Evolutionary conservation across 2,888 invertebrate species (phyloP), one percentile per base, ranked within the genome.

Genomic region (Diploptera punctata): DNA sequence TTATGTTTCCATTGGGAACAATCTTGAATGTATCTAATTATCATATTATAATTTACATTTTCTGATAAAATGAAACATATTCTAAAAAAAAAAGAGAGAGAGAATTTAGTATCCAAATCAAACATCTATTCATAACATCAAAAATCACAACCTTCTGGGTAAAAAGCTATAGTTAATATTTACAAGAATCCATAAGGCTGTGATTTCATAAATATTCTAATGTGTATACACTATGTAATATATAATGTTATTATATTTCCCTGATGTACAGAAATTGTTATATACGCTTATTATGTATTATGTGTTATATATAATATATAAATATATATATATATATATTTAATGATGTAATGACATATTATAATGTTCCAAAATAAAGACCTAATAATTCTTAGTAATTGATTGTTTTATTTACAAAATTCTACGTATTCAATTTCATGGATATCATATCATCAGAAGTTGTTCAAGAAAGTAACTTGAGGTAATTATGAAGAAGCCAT

Each of bases 221-320:
- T 57, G 9, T 47, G 47, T 65, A 47, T 18, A 47, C 47, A 65
- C 26, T 26, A 65, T 65, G 47, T 47, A 65, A 47, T 47, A 65
- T 44, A 65, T 65, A 24, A 47, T 65, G 65, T 65, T 65, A 65
- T 33, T 21, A 43, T 26, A 5, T 44, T 47, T 24, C 29, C 65
- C 65, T 24, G 26, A 65, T 70, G 70, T 70, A 70, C 70, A 72
- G 47, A 67, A 61, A 60, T 72, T 72, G 72, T 72, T 72, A 72
- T 67, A 72, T 72, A 60, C 70, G 70, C 65, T 70, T 70, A 65
- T 33, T 70, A 62, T 70, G 61, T 62, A 49, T 5, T 68, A 68
- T 65, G 70, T 70, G 70, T 70, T 62, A 62, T 47, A 70, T n/a
- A n/a, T n/a, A n/a, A n/a, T n/a, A n/a, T n/a, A n/a, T n/a, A n/a